Evolutionary conservation across 2,888 invertebrate genomes (phyloP), one percentile per base, ranked within the genome.

Genomic region (Adela reaumurella): DNA sequence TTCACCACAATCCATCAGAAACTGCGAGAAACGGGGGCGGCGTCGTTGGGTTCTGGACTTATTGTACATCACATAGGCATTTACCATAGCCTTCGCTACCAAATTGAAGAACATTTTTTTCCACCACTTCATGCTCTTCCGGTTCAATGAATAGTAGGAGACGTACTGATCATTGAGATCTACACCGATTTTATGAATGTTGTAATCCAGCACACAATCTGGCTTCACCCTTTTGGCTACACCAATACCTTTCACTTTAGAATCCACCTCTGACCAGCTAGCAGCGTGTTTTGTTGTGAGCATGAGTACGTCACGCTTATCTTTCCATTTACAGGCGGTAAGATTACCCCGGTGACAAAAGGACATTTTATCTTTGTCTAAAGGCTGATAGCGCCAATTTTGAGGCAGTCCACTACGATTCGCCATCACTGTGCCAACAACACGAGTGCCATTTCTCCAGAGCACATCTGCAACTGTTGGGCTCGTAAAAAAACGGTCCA

Each of bases 321-420:
- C 52, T 41, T 53, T 54, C 56, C 56, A 55, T 45, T 55, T 56
- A 45, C 53, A 56, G 4, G 53, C 52, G 2, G 53, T 54, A n/a
- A 56, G 18, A 54, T 56, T 56, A 1, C 44, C 53, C 1, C 52
- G 49, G 47, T 52, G 52, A 46, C 53, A 52, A 49, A 52, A 53
- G 29, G 49, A 48, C 51, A 51, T 51, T 49, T 51, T 49, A 28
- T 51, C 17, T 46, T 8, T 45, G 11, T 52, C 43, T 10, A 50
- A 42, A 14, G 45, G 41, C 46, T 52, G 52, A 11, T 53, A 48
- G 43, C 28, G 29, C 54, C 54, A 51, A 43, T 50, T 50, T 49
- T 50, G 51, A 18, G 51, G 52, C 50, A 54, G 47, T 45, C 53
- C 54, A 50, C 51, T 48, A 20, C 52, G 43, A 28, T 53, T 53